Conservation (phyloP, 2,113 vertebrate genomes). For the Theristicus caerulescens region DNA sequence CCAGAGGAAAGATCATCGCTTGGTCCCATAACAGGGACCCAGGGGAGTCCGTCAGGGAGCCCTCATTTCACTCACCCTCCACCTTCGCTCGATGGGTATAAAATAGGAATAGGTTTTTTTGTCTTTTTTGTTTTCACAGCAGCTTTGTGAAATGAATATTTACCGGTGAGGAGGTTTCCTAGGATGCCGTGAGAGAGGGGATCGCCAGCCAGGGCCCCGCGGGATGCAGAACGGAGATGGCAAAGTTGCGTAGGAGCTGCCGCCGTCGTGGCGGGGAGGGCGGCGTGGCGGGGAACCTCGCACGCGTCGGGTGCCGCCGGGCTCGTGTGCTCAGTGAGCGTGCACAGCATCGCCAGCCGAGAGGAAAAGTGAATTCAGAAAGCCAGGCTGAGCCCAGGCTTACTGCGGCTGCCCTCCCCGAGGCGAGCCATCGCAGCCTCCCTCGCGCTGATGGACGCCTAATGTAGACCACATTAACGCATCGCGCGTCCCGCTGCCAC, state of each 20-base stretch:
- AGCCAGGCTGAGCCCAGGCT: background rate
- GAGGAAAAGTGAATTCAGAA: background rate
- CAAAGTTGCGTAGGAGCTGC: background rate
- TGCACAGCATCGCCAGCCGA: background rate
- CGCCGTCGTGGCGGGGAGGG: accelerated
- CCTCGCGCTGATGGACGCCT: accelerated
- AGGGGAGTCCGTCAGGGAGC: background rate
- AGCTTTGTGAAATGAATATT: background rate
- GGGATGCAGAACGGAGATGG: background rate
- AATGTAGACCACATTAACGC: background rate
- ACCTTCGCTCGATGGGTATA: background rate
- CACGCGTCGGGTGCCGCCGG: accelerated
- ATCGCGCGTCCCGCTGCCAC: background rate
- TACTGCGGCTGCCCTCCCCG: background rate
- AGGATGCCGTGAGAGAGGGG: accelerated
- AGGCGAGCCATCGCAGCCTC: background rate
- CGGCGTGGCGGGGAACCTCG: accelerated
- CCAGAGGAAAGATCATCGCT: background rate
- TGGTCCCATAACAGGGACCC: background rate
- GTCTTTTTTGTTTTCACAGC: background rate
- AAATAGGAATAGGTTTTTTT: background rate
- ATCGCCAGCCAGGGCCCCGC: background rate
- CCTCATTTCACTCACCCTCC: background rate
- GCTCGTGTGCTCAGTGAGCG: accelerated
- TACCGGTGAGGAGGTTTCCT: background rate